A percentile compares a stretch with the other conserved stretches of the same genome.
Conservation (phyloP, 1,140 invertebrate species). For the Bactericera cockerelli region DNA sequence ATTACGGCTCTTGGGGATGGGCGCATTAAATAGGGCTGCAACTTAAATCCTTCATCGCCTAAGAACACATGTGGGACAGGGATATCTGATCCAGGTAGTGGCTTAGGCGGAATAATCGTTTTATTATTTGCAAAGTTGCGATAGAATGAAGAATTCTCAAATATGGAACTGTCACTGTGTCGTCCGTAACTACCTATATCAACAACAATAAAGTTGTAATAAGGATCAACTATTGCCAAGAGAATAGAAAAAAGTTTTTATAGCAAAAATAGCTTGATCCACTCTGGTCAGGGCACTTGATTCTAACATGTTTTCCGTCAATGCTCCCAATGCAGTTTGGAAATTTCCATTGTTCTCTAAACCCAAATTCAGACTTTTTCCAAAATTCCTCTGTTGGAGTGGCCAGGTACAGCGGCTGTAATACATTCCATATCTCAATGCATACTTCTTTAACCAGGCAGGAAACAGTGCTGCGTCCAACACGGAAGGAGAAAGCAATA, state of each 20-base stretch:
- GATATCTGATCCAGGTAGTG: too few relatives aligned
- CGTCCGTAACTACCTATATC: conserved; percentile 29
- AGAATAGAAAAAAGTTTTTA: too few relatives aligned
- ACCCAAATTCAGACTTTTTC: too few relatives aligned
- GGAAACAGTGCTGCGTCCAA: conserved; percentile 14
- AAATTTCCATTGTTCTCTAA: too few relatives aligned
- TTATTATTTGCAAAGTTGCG: too few relatives aligned
- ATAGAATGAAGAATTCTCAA: conserved; percentile 12
- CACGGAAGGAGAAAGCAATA: conserved; percentile 13
- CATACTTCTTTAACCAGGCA: conserved; percentile 9
- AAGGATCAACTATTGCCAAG: conserved; percentile 28
- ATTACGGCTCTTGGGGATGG: not conserved
- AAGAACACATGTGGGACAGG: not conserved
- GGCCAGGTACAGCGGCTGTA: conserved; percentile 20
- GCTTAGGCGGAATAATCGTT: too few relatives aligned
- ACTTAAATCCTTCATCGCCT: not conserved
- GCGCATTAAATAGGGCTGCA: not conserved
- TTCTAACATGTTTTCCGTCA: too few relatives aligned
- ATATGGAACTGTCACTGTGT: conserved; percentile 10
- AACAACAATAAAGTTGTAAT: conserved; percentile 30
- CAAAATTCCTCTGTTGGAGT: conserved; percentile 14
- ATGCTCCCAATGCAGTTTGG: too few relatives aligned
- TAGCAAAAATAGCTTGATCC: too few relatives aligned
- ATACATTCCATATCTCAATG: conserved; percentile 14
- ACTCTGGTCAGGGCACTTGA: too few relatives aligned